Evolutionary conservation across 1,140 invertebrate species (phyloP).

Genomic region (Pararge aegeria): DNA sequence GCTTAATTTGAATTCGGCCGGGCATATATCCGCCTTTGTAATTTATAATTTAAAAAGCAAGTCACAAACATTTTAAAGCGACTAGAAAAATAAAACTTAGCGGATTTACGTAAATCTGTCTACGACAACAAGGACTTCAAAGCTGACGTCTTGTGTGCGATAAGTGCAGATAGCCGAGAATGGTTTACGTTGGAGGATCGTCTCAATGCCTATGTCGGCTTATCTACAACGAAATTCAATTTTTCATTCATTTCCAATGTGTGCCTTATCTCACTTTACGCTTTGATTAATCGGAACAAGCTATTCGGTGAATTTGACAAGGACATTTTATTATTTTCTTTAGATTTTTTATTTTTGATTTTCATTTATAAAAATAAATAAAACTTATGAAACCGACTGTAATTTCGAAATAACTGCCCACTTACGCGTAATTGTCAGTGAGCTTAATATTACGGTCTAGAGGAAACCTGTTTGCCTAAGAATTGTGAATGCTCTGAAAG

Average conservation of each 20-base stretch:
- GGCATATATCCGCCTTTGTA: too few relatives aligned
- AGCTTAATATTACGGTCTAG: too few relatives aligned
- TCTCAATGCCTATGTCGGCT: conserved; percentile 4
- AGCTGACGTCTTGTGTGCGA: conserved; percentile 4
- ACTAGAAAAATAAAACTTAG: background rate
- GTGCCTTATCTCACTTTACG: conserved; percentile 13
- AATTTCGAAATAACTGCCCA: too few relatives aligned
- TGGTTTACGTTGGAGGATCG: conserved; percentile 5
- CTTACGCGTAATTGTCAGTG: too few relatives aligned
- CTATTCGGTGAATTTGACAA: background rate
- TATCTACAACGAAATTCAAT: conserved; percentile 14
- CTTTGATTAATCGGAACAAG: background rate
- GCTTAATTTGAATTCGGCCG: too few relatives aligned
- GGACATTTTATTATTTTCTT: background rate
- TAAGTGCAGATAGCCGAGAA: conserved; percentile 5
- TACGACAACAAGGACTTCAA: background rate
- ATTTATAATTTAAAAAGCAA: too few relatives aligned
- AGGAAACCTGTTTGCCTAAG: too few relatives aligned
- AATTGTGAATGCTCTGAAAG: too few relatives aligned
- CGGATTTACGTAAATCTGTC: background rate
- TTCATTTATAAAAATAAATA: too few relatives aligned
- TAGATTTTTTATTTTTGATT: background rate
- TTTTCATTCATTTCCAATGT: conserved; percentile 19
- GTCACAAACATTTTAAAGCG: too few relatives aligned
- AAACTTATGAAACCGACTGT: too few relatives aligned